Base-by-base conservation (phyloP, 2,888 invertebrate species). In the Temnothorax unifasciatus region DNA sequence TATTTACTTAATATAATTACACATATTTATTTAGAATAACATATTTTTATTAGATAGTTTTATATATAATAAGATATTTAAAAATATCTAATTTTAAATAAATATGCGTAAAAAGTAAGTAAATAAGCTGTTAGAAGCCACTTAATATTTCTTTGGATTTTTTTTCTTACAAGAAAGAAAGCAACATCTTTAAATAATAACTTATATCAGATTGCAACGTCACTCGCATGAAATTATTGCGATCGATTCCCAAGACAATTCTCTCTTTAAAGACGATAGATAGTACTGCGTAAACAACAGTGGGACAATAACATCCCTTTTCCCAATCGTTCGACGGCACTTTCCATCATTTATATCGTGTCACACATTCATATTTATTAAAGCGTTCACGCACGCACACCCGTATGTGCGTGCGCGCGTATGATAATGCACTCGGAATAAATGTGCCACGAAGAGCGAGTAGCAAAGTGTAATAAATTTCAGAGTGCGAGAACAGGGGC, bases 381-480 rank as follows among this genome's bases (percentile, higher is more conserved):
- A 75, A 75, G 18, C 21, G 15, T 38, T 8, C 47, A 13, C 18
- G 47, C 61, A 38, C 47, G 47, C 63, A 18, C 54, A 21, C 25
- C 3, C 73, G 25, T 18, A 1, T n/a, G n/a, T 25, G 57, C 44
- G 57, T 29, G 59, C 41, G 21, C 50, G 50, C 50, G 38, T 64
- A 52, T 64, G 76, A 64, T 76, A 76, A 76, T 64, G 38, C 76
- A 64, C 64, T 21, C 52, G 64, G 38, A 25, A 64, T 76, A 64
- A 76, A 76, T 76, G 76, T 76, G 76, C 64, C 64, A 64, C 38
- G 64, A 38, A 38, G 38, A 63, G 75, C 47, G 54, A 34, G 75
- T 41, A 18, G 52, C 52, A 41, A 41, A 76, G 76, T 64, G 50
- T 64, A 76, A 76, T 76, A 76, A 64, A 76, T 76, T 64, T 76